Evolutionary conservation across 2,888 invertebrate genomes (phyloP), one percentile per base, ranked within the genome.

Genomic region (Dryobotodes eremita): DNA sequence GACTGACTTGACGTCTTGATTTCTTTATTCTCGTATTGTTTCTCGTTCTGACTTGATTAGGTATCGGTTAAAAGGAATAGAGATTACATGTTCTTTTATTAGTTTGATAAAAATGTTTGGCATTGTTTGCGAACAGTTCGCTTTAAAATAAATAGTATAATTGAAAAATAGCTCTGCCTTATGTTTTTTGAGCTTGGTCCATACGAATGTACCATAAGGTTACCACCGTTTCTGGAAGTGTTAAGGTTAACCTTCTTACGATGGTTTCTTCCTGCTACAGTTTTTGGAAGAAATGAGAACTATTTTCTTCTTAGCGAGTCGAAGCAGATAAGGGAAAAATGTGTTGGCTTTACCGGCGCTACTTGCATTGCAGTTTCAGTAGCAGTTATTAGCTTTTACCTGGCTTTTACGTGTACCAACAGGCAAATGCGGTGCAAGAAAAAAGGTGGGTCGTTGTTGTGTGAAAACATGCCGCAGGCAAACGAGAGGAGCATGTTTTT

Each of bases 1-100:
- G 17, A 59, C 31, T 62, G 84, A 86, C 76, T 80, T 74, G 71
- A 79, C 42, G 59, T 74, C 84, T 76, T 80, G 79, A 85, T 86
- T 83, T 76, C 61, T 80, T 71, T 85, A 85, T 75, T 61, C 36
- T 48, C 36, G 53, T 46, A 66, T 69, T 62, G 73, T 85, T 75
- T 79, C 26, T 11, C 15, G 31, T 74, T 77, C 26, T 6, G 10
- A 42, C 55, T 76, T 57, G 31, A 71, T 83, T 64, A 59, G 48
- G 17, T 10, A n/a, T 2, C 13, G 69, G 6, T 46, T 62, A 36
- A 53, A 66, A 75, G 36, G 26, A 15, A 42, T 26, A 48, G 20
- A 26, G n/a, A 53, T 61, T 26, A 61, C 20, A 20, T 10, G 1
- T 50, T n/a, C n/a, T n/a, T 66, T 42, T 36, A 17, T 46, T 17